Conservation (phyloP, 2,113 vertebrate genomes). For the Catharus bicknelli region DNA sequence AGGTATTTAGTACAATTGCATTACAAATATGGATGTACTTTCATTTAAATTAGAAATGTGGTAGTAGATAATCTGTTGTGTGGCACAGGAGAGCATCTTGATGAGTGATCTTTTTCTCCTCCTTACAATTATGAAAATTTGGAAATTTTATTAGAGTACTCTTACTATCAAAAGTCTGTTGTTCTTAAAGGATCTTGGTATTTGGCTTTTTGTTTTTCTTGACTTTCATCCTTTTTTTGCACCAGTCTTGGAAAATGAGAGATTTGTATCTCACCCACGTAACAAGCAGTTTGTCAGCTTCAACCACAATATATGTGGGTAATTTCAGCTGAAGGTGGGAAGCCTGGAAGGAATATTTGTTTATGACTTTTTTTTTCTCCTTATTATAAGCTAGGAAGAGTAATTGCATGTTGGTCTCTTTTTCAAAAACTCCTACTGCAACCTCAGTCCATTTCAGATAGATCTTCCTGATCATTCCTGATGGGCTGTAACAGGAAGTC, state of each 20-base stretch:
- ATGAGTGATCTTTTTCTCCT: background rate
- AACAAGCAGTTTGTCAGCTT: conserved; percentile 29
- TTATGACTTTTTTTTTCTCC: background rate
- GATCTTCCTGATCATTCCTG: background rate
- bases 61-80: background rate
- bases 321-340: conserved; percentile 21
- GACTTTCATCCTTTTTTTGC: background rate
- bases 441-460: background rate
- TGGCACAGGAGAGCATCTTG: accelerated
- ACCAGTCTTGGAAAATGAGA: conserved; percentile 23
- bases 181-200: background rate
- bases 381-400: background rate
- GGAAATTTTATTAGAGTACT: background rate
- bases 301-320: background rate
- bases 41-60: background rate
- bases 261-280: conserved; percentile 23
- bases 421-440: background rate
- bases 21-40: background rate
- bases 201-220: background rate
- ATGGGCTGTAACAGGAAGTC: background rate
- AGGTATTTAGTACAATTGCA: background rate
- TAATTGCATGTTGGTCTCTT: background rate
- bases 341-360: conserved; percentile 18
- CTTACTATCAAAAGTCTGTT: background rate
- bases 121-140: background rate